Conservation (phyloP, 2,113 vertebrate species). For the Mustela nigripes region DNA sequence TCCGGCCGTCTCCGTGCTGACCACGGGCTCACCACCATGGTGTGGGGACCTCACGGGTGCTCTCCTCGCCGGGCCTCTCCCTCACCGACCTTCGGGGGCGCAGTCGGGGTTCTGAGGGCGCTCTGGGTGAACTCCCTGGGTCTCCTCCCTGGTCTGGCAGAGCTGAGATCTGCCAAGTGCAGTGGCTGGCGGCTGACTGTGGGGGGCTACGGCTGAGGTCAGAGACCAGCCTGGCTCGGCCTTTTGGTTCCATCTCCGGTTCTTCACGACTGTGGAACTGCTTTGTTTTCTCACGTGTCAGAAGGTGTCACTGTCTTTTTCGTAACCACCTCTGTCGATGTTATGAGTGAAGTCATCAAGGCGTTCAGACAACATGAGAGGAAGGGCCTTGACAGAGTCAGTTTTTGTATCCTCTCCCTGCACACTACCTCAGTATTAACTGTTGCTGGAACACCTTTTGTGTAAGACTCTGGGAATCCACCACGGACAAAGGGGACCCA, state of each 20-base stretch:
- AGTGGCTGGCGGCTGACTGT: background rate
- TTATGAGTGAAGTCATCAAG: background rate
- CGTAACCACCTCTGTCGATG: background rate
- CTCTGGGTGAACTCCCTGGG: background rate
- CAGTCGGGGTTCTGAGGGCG: background rate
- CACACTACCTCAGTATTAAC: background rate
- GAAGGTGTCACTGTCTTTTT: background rate
- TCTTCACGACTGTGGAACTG: background rate
- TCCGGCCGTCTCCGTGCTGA: background rate
- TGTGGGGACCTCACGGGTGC: rapidly evolving
- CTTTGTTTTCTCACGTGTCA: background rate
- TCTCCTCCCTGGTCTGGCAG: background rate
- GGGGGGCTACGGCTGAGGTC: background rate
- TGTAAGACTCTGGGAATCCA: background rate
- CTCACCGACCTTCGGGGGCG: background rate
- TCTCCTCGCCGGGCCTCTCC: background rate
- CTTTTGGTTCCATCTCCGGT: background rate
- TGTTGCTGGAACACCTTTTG: background rate
- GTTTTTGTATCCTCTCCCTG: background rate
- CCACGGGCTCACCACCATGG: rapidly evolving
- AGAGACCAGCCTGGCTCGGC: background rate
- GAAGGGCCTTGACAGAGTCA: background rate
- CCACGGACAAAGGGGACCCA: background rate
- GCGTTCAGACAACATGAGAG: background rate
- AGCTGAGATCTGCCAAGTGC: background rate